These are phyloP conservation scores for Stylophora pistillata DNA, from an alignment of 64 coral and sea anemone species.

Conservation along the genomic window DNA sequence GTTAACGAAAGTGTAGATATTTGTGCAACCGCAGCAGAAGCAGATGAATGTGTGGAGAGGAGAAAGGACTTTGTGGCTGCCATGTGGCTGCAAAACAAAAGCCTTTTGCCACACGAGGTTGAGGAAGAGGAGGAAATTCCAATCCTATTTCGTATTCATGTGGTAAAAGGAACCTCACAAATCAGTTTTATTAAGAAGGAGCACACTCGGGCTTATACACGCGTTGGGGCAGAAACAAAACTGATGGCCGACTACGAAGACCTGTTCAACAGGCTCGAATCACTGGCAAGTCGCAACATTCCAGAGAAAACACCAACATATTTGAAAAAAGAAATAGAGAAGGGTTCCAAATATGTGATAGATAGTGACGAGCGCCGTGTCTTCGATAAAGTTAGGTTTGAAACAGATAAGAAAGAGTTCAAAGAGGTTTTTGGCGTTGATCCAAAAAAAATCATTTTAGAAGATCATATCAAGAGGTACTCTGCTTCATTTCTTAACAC, in stretches of 20 bases:
- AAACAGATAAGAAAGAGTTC: slow-evolving; percentile 67
- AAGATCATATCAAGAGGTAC: slow-evolving; percentile 62
- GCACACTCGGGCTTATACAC: slow-evolving; percentile 62
- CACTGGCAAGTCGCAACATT: slow-evolving; percentile 61
- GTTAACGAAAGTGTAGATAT: slow-evolving; percentile 27
- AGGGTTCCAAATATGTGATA: not conserved
- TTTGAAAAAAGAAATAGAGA: slow-evolving; percentile 18
- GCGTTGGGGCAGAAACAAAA: slow-evolving; percentile 72
- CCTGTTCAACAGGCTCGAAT: slow-evolving; percentile 64
- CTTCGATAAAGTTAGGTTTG: slow-evolving; percentile 48
- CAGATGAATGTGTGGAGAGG: slow-evolving; percentile 33
- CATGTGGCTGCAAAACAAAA: slow-evolving; percentile 43
- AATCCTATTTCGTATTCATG: slow-evolving; percentile 59
- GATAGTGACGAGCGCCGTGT: not conserved
- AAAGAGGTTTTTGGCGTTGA: slow-evolving; percentile 77
- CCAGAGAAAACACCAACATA: slow-evolving; percentile 18
- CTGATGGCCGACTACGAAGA: slow-evolving; percentile 53
- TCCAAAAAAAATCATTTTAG: slow-evolving; percentile 43
- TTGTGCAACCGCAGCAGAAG: slow-evolving; percentile 36
- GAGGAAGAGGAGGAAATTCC: slow-evolving; percentile 32
- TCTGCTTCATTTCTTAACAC: slow-evolving; percentile 66
- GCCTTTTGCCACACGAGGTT: not conserved
- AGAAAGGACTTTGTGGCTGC: slow-evolving; percentile 61
- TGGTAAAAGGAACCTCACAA: slow-evolving; percentile 46
- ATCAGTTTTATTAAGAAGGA: slow-evolving; percentile 49